These are phyloP conservation scores for Ptyas mucosa DNA, from an alignment of 2,113 vertebrate genomes.

Conservation along the genomic window DNA sequence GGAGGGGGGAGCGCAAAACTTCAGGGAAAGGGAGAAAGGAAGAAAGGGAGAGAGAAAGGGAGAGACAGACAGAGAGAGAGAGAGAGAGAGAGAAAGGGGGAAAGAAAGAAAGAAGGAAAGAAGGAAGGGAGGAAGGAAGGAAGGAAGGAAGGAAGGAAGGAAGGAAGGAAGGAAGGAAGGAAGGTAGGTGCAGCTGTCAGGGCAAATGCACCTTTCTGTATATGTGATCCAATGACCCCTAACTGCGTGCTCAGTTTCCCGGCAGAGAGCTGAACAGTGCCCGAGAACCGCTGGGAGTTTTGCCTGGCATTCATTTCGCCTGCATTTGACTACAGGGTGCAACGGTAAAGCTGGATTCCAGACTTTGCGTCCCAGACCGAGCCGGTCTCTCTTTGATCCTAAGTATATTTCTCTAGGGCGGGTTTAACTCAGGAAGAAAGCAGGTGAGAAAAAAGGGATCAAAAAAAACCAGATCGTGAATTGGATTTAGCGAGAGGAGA, in stretches of 20 bases:
- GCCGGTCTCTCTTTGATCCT: background rate
- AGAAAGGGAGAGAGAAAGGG: background rate
- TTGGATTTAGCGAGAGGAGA: background rate
- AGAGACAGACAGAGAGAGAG: fast-evolving
- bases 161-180: fast-evolving
- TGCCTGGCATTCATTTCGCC: background rate
- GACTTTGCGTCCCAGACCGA: background rate
- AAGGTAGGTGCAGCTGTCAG: background rate
- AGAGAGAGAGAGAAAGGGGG: too few species aligned
- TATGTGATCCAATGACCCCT: background rate
- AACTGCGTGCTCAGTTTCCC: background rate
- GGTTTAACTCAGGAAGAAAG: background rate
- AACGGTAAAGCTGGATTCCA: background rate
- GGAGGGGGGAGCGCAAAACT: background rate
- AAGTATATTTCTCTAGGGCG: background rate
- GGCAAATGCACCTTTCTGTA: too few species aligned
- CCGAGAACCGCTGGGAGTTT: background rate
- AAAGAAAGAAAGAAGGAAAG: too few species aligned
- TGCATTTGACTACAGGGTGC: background rate
- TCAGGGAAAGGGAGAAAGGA: background rate
- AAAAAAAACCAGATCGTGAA: background rate
- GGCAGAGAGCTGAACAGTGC: background rate
- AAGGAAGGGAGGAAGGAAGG: background rate
- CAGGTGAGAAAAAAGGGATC: background rate
- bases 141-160: background rate